Evolutionary conservation across 2,113 vertebrate species (phyloP).

Genomic region (Hylia prasina): DNA sequence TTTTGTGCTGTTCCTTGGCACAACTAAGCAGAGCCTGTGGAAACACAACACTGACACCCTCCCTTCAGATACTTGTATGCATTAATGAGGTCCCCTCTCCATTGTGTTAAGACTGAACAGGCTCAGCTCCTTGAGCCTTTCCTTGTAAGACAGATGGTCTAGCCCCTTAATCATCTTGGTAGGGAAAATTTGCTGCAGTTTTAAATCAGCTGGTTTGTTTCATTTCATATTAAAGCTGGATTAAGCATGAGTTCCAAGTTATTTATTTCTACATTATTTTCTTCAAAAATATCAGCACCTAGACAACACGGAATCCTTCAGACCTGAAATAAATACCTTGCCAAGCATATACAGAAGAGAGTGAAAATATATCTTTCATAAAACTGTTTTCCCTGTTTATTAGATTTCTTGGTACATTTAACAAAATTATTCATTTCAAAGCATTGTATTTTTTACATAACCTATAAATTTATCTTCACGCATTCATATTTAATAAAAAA

Average conservation of each 20-base stretch:
- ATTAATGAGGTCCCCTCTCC: not conserved
- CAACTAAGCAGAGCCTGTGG: not conserved
- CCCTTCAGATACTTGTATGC: not conserved
- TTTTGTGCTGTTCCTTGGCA: not conserved
- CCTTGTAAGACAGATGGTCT: not conserved
- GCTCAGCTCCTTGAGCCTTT: not conserved
- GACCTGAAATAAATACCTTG: not conserved
- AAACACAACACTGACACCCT: too few species aligned
- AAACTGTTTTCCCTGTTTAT: not conserved
- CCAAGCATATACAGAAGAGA: not conserved
- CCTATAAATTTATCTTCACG: not conserved
- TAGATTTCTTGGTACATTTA: not conserved
- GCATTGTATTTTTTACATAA: not conserved
- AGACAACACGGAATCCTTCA: not conserved
- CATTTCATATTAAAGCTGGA: not conserved
- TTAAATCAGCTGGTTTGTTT: not conserved
- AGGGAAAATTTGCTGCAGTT: not conserved
- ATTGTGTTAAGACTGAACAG: not conserved
- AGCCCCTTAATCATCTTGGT: too few species aligned
- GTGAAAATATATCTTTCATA: not conserved
- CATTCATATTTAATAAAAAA: not conserved
- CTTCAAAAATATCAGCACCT: not conserved
- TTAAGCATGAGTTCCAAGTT: not conserved
- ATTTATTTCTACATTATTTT: not conserved
- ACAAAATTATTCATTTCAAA: not conserved